A percentile compares a stretch with the other conserved stretches of the same genome.
Evolutionary conservation across 2,113 vertebrate genomes (phyloP).

Genomic region (Campylomormyrus numenius): DNA sequence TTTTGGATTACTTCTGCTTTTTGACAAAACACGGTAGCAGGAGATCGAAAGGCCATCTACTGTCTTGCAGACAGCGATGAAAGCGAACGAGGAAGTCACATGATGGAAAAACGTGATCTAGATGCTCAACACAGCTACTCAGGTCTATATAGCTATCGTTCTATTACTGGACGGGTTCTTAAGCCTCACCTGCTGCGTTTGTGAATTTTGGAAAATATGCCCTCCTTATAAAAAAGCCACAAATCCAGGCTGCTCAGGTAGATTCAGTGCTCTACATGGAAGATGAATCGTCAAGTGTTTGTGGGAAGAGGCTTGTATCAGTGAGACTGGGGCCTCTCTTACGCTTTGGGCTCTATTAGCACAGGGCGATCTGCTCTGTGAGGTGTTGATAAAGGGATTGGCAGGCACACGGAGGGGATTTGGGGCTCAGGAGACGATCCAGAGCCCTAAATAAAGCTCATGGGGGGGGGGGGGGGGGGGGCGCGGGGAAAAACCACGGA

Average conservation of each 20-base stretch:
- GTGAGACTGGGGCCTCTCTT: conserved; percentile 27
- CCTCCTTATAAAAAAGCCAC: background rate
- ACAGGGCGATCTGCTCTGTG: conserved; percentile 45
- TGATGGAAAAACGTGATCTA: background rate
- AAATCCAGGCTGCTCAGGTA: background rate
- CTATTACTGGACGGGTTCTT: background rate
- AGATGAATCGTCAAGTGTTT: background rate
- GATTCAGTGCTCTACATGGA: background rate
- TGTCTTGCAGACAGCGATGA: background rate
- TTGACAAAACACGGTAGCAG: background rate
- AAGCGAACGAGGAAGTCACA: background rate
- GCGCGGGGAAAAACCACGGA: background rate
- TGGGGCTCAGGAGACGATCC: conserved; percentile 34
- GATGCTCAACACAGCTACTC: background rate
- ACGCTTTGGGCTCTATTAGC: conserved; percentile 41
- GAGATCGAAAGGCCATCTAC: background rate
- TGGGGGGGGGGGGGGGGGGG: background rate
- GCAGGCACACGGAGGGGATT: conserved; percentile 37
- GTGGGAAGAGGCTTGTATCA: conserved; percentile 8
- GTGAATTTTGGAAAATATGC: background rate
- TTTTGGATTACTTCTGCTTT: background rate
- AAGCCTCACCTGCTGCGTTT: background rate
- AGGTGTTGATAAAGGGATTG: conserved; percentile 59
- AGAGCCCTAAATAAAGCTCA: background rate
- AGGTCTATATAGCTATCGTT: background rate